Percentiles rank a stretch among this genome's conserved stretches.
Conservation (phyloP, 2,797 vertebrate species). For the Sebastes taczanowskii region DNA sequence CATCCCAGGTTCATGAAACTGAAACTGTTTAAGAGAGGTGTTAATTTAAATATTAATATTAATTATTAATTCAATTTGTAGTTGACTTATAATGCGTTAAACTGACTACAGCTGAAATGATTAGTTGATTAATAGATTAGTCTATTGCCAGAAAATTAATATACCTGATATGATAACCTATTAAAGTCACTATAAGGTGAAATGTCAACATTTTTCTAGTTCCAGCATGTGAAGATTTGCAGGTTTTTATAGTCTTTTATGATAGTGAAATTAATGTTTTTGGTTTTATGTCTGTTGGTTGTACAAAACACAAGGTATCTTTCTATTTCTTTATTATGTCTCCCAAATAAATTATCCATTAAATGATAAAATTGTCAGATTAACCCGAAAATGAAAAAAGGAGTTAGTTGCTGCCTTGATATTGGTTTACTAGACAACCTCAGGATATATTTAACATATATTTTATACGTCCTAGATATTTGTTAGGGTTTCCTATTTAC, state of each 20-base stretch:
- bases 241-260: background rate
- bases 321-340: background rate
- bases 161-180: background rate
- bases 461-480: background rate
- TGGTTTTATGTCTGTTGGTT: background rate
- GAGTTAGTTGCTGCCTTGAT: background rate
- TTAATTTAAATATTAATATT: background rate
- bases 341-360: background rate
- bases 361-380: background rate
- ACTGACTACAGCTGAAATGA: background rate
- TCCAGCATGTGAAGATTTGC: background rate
- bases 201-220: background rate
- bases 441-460: too few relatives aligned
- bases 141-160: background rate
- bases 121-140: background rate
- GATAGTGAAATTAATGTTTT: background rate
- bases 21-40: background rate
- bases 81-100: background rate
- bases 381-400: background rate
- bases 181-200: background rate
- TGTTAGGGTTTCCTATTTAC: background rate
- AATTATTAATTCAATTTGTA: background rate
- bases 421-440: too few relatives aligned
- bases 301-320: background rate
- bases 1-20: background rate